These are phyloP conservation scores for Platysternon megacephalum DNA, from an alignment of 2,113 vertebrate genomes.

Conservation along the genomic window DNA sequence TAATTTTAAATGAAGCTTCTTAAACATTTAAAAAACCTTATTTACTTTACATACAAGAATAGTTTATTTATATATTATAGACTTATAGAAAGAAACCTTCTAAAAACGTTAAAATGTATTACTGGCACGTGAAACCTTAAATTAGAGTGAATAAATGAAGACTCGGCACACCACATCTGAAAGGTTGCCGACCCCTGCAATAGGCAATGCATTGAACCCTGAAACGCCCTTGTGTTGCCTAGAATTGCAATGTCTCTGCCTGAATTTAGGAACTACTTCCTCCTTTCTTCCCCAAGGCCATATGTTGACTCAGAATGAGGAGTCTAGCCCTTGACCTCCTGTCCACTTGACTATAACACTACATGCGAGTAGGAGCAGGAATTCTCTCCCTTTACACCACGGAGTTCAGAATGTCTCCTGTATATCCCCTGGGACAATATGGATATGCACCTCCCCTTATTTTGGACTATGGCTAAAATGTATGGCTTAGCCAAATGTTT, in stretches of 20 bases:
- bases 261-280: neutral
- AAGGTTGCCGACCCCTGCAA: too few relatives aligned
- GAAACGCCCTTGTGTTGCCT: neutral
- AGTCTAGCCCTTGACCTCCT: neutral
- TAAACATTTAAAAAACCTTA: too few relatives aligned
- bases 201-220: neutral
- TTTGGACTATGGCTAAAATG: rapidly evolving
- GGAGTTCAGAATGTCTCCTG: neutral
- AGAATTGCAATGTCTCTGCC: neutral
- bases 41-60: too few relatives aligned
- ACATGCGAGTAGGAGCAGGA: neutral
- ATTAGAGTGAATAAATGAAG: too few relatives aligned
- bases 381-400: rapidly evolving
- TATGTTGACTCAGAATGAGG: neutral
- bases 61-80: too few relatives aligned
- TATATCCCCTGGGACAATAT: neutral
- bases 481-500: neutral
- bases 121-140: too few relatives aligned
- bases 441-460: neutral
- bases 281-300: neutral
- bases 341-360: neutral
- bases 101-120: too few relatives aligned
- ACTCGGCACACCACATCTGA: too few relatives aligned
- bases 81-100: too few relatives aligned
- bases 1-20: too few relatives aligned